Conservation (phyloP, 1,140 invertebrate genomes). For the Heliothis virescens region DNA sequence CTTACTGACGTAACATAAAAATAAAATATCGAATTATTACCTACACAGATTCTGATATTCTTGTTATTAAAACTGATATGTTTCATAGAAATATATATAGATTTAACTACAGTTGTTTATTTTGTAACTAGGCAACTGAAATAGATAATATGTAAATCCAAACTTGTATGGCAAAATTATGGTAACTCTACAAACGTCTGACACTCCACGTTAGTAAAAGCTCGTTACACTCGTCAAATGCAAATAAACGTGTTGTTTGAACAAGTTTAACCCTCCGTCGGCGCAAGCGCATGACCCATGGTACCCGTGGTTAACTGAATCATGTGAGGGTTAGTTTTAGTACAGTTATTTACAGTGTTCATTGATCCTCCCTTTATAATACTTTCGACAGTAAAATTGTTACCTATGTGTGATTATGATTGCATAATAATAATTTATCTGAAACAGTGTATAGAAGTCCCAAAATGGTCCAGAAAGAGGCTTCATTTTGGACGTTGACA, state of each 20-base stretch:
- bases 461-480: no score
- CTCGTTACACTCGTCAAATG: slow-evolving; percentile 77
- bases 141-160: slow-evolving; percentile 23
- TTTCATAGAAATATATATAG: slow-evolving; percentile 2
- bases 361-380: no score
- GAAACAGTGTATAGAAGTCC: no score
- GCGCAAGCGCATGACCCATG: slow-evolving; percentile 40
- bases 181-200: slow-evolving; percentile 51
- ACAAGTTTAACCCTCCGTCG: slow-evolving; percentile 65
- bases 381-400: not conserved
- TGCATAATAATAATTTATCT: no score
- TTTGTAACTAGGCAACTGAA: not conserved
- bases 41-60: no score
- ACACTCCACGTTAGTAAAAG: slow-evolving; percentile 66
- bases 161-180: not conserved
- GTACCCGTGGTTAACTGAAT: slow-evolving; percentile 42
- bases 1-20: no score
- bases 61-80: not conserved
- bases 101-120: no score
- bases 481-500: no score
- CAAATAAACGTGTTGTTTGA: slow-evolving; percentile 81
- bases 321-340: not conserved
- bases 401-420: not conserved
- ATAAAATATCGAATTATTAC: no score
- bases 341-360: not conserved